Evolutionary conservation across 2,888 invertebrate genomes (phyloP), one percentile per base, ranked within the genome.

Genomic region (Lacanobia wlatinum): DNA sequence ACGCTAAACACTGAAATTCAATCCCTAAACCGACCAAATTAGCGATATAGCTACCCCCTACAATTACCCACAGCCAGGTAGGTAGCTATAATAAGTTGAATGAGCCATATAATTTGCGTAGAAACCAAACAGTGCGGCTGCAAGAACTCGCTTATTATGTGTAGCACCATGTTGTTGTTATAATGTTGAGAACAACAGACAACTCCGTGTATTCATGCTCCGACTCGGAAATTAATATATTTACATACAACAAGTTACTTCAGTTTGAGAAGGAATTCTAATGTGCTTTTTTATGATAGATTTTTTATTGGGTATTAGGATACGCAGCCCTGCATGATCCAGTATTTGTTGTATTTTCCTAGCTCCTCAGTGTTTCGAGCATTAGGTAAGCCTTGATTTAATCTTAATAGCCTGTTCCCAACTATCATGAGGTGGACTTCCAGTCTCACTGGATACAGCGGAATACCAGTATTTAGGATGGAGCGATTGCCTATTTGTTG

Each of bases 161-260:
- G 86, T 77, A 74, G 74, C 81, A 78, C n/a, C 86, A 83, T 88
- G 89, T 89, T 92, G 85, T 89, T 88, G 83, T 89, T 87, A 86
- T 88, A 90, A 85, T 86, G 89, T 89, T 88, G 78, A 72, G 78
- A 88, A 88, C 88, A 80, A 83, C 77, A 69, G 77, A 59, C 46
- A 88, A 89, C 87, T 90, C 88, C 72, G 80, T 64, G 82, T 77
- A 73, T 82, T 81, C 81, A 85, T 87, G 89, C 89, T 90, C 85
- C 85, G 84, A 80, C 84, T 87, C 82, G 69, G 77, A 87, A 86
- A 86, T 85, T 85, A 84, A 86, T 87, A 85, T 86, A 87, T 87
- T 88, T 86, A 85, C 83, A 84, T 84, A 87, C 79, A 77, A 78
- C 72, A 82, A 77, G 71, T 72, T 76, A 74, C 80, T 86, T 82